These are phyloP conservation scores for Lasioglossum morio DNA, from an alignment of 2,888 invertebrate species.

Conservation along the genomic window DNA sequence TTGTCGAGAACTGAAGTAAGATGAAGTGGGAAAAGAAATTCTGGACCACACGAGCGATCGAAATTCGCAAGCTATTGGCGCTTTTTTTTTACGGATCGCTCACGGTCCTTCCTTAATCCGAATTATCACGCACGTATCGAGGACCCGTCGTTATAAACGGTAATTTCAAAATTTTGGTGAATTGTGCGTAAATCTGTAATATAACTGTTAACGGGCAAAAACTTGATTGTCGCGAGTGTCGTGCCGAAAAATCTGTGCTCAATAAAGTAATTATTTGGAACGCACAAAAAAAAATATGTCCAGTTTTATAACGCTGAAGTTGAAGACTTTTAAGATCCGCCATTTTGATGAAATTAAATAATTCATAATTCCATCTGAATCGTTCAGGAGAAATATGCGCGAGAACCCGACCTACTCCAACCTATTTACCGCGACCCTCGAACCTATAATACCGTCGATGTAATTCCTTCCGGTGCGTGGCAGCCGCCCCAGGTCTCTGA, in stretches of 20 bases:
- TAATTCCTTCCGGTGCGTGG: conserved; percentile 47
- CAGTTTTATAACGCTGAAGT: no score
- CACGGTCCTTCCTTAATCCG: conserved; percentile 39
- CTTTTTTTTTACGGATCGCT: conserved; percentile 36
- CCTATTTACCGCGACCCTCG: neutral
- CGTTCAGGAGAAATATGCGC: neutral
- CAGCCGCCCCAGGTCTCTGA: conserved; percentile 15
- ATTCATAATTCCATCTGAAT: neutral
- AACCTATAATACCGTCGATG: conserved; percentile 36
- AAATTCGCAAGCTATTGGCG: conserved; percentile 44
- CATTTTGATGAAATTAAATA: neutral
- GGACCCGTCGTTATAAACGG: conserved; percentile 4
- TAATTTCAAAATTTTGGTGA: conserved; percentile 20
- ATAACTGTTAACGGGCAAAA: neutral
- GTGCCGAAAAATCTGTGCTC: neutral
- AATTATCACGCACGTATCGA: conserved; percentile 48
- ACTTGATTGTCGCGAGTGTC: neutral
- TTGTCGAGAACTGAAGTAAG: neutral
- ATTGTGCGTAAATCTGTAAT: conserved; percentile 4
- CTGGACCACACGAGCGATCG: conserved; percentile 37
- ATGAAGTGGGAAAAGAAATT: conserved; percentile 12
- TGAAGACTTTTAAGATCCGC: no score
- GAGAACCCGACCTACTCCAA: conserved; percentile 37
- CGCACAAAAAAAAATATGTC: neutral
- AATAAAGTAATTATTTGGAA: neutral